These are phyloP conservation scores for Pardalotus punctatus DNA, from an alignment of 2,113 vertebrate species.

Conservation along the genomic window DNA sequence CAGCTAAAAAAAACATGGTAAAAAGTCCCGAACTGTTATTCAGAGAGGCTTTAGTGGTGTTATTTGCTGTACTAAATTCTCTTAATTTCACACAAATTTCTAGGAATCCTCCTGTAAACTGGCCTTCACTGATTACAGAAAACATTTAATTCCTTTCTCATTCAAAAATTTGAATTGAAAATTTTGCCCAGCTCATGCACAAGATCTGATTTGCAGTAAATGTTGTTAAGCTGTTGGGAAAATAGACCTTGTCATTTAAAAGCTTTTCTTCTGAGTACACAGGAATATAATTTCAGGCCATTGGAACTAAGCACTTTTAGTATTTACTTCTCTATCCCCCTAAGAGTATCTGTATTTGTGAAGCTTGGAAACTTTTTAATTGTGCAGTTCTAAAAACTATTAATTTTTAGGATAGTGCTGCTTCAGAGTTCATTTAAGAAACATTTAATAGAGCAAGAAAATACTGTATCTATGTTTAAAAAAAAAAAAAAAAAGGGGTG, in stretches of 20 bases:
- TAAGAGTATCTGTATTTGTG: not conserved
- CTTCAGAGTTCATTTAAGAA: not conserved
- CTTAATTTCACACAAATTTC: not conserved
- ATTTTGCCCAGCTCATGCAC: not conserved
- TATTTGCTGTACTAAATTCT: not conserved
- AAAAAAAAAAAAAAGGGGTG: not conserved
- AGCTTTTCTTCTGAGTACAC: not conserved
- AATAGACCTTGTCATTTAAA: not conserved
- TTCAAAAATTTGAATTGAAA: not conserved
- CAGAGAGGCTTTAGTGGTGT: not conserved
- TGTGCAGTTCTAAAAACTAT: not conserved
- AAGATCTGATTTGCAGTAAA: not conserved
- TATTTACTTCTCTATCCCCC: not conserved
- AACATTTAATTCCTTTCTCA: not conserved
- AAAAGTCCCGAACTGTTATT: not conserved
- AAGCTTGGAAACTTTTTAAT: not conserved
- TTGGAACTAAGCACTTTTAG: not conserved
- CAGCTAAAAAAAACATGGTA: not conserved
- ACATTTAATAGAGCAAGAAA: not conserved
- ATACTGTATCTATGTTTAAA: not conserved
- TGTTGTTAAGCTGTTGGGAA: not conserved
- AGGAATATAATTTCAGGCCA: not conserved
- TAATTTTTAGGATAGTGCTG: not conserved
- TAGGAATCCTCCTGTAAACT: not conserved
- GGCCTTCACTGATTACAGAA: not conserved